A percentile compares a stretch with the other conserved stretches of the same genome.
Conservation (phyloP, 2,113 vertebrate genomes). For the Datnioides undecimradiatus region DNA sequence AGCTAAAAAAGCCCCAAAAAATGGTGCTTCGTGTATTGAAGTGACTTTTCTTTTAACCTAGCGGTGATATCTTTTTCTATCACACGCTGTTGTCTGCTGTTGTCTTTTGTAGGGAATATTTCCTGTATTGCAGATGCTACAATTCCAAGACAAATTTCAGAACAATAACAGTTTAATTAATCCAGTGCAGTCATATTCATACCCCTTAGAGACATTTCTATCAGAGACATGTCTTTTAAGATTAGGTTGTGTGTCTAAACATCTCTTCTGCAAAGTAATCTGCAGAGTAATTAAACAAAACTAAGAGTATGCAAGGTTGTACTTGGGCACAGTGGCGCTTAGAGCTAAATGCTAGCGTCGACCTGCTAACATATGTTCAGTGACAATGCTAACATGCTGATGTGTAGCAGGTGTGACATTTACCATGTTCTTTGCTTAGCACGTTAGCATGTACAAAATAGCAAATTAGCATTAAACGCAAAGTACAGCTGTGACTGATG, state of each 20-base stretch:
- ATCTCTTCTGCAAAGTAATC: not conserved
- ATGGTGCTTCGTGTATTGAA: not conserved
- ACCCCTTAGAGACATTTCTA: not conserved
- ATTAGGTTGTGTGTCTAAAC: not conserved
- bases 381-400: too few species aligned
- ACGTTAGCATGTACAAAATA: too few species aligned
- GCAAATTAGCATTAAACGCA: too few species aligned
- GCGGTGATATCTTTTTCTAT: not conserved
- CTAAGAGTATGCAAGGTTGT: too few species aligned
- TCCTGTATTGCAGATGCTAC: not conserved
- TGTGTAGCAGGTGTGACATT: too few species aligned
- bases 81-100: not conserved
- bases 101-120: not conserved
- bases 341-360: too few species aligned
- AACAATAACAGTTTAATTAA: not conserved
- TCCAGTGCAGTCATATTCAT: not conserved
- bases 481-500: too few species aligned
- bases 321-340: too few species aligned
- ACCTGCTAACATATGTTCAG: too few species aligned
- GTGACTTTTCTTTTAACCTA: not conserved
- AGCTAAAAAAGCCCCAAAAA: constrained; percentile 6
- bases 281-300: too few species aligned
- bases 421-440: too few species aligned
- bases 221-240: not conserved
- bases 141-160: not conserved